Evolutionary conservation across 2,797 vertebrate genomes (phyloP), one percentile per base, ranked within the genome.

Genomic region (Enteromius anoplus): DNA sequence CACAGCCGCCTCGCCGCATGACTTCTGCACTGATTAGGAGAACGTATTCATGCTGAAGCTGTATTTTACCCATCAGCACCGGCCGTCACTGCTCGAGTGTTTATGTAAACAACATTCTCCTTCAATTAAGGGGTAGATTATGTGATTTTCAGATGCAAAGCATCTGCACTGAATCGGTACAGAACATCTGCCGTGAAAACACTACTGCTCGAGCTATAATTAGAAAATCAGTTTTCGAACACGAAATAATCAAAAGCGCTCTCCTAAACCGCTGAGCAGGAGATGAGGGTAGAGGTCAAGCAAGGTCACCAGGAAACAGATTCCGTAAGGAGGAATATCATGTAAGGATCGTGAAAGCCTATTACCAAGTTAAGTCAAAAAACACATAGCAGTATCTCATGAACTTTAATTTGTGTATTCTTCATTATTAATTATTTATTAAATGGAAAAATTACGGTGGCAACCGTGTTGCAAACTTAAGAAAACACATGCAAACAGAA

Each of bases 11-110:
- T 64, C 29, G 11, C 51, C 51, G 5, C 81, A 51, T 45, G 21
- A 79, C n/a, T 37, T 70, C 81, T 65, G 75, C 85, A 78, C 80
- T 81, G 73, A 88, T 88, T 78, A 86, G 77, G 53, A 82, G 83
- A 75, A 71, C 21, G 10, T 32, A 70, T 32, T 81, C 21, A 60
- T 37, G 49, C 51, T 7, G 7, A 49, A 75, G 60, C 76, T 80
- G 58, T 84, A 64, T 66, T 81, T 75, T 68, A 75, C 26, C 71
- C 45, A 21, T 82, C 60, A 82, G 45, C n/a, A 47, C 15, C 5
- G 40, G 55, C 4, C 23, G 10, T 3, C 49, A 2, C 40, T 51
- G 40, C 66, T 62, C 14, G 6, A 51, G 42, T 83, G 75, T 84
- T 84, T 84, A 26, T 70, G 84, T 83, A 83, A 86, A 86, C 83